Base-by-base conservation (phyloP, 2,888 invertebrate genomes). In the Synanthedon vespiformis region DNA sequence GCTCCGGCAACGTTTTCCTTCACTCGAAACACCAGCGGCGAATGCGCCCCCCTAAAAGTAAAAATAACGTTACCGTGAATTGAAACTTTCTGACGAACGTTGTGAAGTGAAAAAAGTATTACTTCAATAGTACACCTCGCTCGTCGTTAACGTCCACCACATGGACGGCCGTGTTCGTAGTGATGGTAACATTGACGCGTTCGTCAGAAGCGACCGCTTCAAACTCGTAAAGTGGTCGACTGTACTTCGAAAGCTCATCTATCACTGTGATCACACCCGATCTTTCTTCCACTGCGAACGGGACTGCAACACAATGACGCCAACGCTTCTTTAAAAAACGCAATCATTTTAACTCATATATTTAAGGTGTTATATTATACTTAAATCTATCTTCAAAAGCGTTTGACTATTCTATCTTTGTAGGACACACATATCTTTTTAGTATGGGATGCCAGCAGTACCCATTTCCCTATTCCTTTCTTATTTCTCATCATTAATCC, bases 221-320 rank as follows among this genome's bases (percentile, higher is more conserved):
- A 65, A 96, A 95, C 57, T 94, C 92, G 67, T 93, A 96, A 41
- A 90, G 76, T 3, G 90, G 88, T 40, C 92, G 80, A 22, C 90
- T 88, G 67, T 90, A 95, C 61, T 92, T 92, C 1, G 90, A 81
- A 48, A 95, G 79, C 55, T 92, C 91, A 40, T 94, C 91, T 54
- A 95, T 92, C 0, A 96, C 94, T 1, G 95, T 95, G 50, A 96
- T 95, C 0, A 94, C 94, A 4, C 96, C 96, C 0, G 95, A 94
- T 56, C 92, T 89, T 72, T 96, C 95, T 81, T 96, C 96, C 22
- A 96, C 94, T 3, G 94, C 95, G 77, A 96, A 96, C 4, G 96
- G 96, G n/a, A 95, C 95, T 93, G 77, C 18, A 48, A 48, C 13
- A 16, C 18, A 48, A 48, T 34, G 34, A 34, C 34, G 34, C 10